Evolutionary conservation across 2,113 vertebrate genomes (phyloP), one percentile per base, ranked within the genome.

Genomic region (Centropus unirufus): DNA sequence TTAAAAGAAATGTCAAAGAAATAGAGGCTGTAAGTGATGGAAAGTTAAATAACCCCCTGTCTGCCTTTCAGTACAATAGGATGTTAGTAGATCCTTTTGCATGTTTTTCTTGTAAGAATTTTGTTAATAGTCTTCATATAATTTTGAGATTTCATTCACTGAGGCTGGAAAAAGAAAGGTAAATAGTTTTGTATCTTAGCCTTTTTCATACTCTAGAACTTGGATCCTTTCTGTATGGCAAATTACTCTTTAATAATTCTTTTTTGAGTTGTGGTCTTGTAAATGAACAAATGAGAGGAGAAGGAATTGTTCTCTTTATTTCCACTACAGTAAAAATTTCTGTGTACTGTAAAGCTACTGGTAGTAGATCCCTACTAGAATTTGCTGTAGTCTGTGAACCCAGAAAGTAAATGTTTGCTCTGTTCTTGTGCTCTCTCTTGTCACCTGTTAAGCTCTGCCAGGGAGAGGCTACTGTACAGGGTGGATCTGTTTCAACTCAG

Each of bases 51-150:
- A 84, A 51, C 11, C 1, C 24, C 11, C 9, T 49, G 10, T 73
- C 47, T 7, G 30, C 32, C 17, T 27, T 63, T 68, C 17, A n/a
- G 1, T 61, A 73, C 0, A 0, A 40, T 46, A 69, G 7, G 23
- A n/a, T 52, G 24, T 73, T 84, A 52, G 29, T 34, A 36, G 26
- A 49, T 59, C 3, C 3, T 74, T 68, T 83, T 52, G 29, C 18
- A 3, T 77, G 19, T 55, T 51, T 78, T 68, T 52, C 46, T 9
- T 2, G 19, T 52, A 29, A 27, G 34, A 23, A 49, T 63, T 40
- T 34, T 78, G 26, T 29, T 68, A 44, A 44, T 89, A 8, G 7
- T 32, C 5, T 73, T 70, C 9, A n/a, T 69, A 55, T 52, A 34
- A 62, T 86, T 55, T 74, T 68, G 75, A 86, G 9, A 57, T 74